Evolutionary conservation across 2,113 vertebrate species (phyloP).

Genomic region (Erinaceus europaeus): DNA sequence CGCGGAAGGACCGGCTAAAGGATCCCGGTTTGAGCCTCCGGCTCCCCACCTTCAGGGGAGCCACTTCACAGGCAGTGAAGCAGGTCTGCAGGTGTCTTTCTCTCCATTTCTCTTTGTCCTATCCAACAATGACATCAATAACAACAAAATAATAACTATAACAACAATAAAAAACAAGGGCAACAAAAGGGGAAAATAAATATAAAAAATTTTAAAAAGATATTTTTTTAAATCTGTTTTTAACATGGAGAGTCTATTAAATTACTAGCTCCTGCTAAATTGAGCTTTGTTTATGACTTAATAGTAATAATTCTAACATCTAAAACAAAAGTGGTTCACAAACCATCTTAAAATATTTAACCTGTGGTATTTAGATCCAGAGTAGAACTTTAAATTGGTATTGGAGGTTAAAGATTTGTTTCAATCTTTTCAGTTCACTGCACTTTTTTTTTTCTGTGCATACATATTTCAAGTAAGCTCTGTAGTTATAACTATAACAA

Average conservation of each 20-base stretch:
- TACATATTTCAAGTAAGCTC: conserved; percentile 84
- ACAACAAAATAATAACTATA: too few species aligned
- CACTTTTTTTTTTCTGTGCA: conserved; percentile 80
- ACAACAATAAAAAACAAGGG: too few species aligned
- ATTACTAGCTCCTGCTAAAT: not conserved
- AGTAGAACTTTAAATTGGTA: conserved; percentile 77
- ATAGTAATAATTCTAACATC: not conserved
- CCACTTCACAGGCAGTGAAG: too few species aligned
- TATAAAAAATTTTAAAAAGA: too few species aligned
- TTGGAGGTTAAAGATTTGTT: conserved; percentile 77
- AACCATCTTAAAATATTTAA: conserved; percentile 58
- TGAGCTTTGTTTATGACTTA: not conserved
- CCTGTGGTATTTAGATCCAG: conserved; percentile 65
- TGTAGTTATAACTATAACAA: conserved; percentile 81
- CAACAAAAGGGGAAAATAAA: too few species aligned
- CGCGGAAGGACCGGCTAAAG: too few species aligned
- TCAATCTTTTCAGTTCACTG: conserved; percentile 83
- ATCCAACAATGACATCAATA: too few species aligned
- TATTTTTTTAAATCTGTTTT: not conserved
- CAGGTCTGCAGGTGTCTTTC: too few species aligned
- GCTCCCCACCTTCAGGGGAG: too few species aligned
- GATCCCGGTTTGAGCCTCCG: too few species aligned
- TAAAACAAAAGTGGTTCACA: conserved; percentile 49
- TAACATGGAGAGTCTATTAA: not conserved
- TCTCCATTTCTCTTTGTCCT: too few species aligned